Percentiles rank a stretch among this genome's conserved stretches.
phyloP scores from a whole-genome alignment of 2,113 vertebrate species.

The Rhinogobius similis region DNA sequence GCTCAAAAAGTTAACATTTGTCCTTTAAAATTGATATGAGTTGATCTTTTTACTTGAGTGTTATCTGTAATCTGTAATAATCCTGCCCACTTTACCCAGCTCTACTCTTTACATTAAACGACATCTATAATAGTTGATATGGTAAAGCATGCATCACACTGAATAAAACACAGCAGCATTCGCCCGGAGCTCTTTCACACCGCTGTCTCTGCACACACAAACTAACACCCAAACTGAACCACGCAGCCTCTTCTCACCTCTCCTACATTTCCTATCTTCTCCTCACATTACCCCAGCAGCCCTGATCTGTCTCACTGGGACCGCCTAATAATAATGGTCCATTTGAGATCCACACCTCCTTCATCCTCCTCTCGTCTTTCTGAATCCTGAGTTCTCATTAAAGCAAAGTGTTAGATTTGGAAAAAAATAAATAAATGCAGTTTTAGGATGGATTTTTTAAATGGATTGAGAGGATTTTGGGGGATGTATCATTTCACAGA shows the following conservation, averaged over 20 bases:
- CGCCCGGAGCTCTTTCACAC: slow-evolving; percentile 9
- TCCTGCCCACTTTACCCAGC: neutral
- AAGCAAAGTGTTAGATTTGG: slow-evolving; percentile 13
- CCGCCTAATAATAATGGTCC: slow-evolving; percentile 40
- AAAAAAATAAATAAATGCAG: neutral
- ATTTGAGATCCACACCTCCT: slow-evolving; percentile 33
- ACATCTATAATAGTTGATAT: neutral
- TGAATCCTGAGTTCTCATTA: slow-evolving; percentile 42
- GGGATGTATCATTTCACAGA: slow-evolving; percentile 8
- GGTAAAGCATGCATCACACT: slow-evolving; percentile 13
- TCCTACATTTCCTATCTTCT: slow-evolving; percentile 34
- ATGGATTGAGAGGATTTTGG: slow-evolving; percentile 2
- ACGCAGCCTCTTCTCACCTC: slow-evolving; percentile 33
- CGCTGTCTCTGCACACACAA: slow-evolving; percentile 14
- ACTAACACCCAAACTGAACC: slow-evolving; percentile 25
- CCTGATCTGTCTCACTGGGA: slow-evolving; percentile 30
- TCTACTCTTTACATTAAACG: neutral
- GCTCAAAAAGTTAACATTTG: too few relatives aligned
- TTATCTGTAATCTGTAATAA: neutral
- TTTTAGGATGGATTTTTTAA: slow-evolving; percentile 10
- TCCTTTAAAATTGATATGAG: too few relatives aligned
- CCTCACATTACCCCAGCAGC: slow-evolving; percentile 35
- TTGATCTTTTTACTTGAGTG: too few relatives aligned
- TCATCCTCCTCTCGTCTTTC: slow-evolving; percentile 7
- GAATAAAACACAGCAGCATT: slow-evolving; percentile 11